Evolutionary conservation across 2,888 invertebrate genomes (phyloP).

Genomic region (Pharmacophagus antenor): DNA sequence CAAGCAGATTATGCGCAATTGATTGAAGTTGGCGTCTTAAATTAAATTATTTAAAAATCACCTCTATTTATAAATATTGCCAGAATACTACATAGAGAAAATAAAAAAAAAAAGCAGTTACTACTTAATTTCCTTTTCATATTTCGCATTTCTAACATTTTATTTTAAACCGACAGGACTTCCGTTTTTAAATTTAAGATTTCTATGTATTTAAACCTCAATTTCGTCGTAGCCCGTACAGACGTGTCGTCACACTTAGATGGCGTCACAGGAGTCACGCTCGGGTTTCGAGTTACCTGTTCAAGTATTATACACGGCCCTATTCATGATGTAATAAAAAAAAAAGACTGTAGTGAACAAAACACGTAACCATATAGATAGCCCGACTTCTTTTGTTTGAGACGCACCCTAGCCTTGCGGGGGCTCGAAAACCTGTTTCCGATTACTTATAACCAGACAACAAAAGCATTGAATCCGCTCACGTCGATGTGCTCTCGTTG

Average conservation of each 20-base stretch:
- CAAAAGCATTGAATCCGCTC: slow-evolving; percentile 47
- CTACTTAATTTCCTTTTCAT: too few species aligned
- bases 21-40: too few species aligned
- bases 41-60: too few species aligned
- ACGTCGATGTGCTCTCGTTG: slow-evolving; percentile 35
- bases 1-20: too few species aligned
- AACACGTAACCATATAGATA: slow-evolving; percentile 40
- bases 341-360: slow-evolving; percentile 53
- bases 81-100: too few species aligned
- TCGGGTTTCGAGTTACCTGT: slow-evolving; percentile 55
- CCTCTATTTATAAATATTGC: too few species aligned
- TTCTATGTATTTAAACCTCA: not conserved
- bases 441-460: slow-evolving; percentile 47
- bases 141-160: too few species aligned
- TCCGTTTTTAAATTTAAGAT: too few species aligned
- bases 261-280: slow-evolving; percentile 54
- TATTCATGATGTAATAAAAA: slow-evolving; percentile 54
- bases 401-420: slow-evolving; percentile 49
- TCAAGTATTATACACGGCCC: slow-evolving; percentile 52
- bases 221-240: not conserved
- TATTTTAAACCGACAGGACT: too few species aligned
- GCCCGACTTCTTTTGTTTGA: slow-evolving; percentile 51
- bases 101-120: too few species aligned
- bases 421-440: slow-evolving; percentile 60
- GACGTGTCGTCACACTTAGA: slow-evolving; percentile 5